Evolutionary conservation across 2,797 vertebrate species (phyloP).

Genomic region (Xenops minutus): DNA sequence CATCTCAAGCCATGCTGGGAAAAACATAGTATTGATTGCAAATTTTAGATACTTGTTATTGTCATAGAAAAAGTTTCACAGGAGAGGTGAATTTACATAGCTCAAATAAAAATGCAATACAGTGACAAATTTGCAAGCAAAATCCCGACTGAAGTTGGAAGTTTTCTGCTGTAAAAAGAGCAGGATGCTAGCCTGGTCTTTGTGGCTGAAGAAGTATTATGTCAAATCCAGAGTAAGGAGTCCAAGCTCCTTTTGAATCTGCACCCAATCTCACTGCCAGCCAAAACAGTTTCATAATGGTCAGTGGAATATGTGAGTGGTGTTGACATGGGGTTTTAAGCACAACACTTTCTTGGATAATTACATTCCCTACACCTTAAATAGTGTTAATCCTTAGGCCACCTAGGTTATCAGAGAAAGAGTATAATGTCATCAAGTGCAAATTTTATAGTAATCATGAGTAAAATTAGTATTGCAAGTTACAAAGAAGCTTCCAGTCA

Average conservation of each 20-base stretch:
- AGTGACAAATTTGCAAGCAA: background rate
- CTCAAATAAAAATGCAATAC: background rate
- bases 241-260: background rate
- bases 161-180: background rate
- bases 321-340: background rate
- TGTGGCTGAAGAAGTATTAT: background rate
- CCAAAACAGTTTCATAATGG: background rate
- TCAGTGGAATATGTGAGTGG: background rate
- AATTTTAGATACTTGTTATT: background rate
- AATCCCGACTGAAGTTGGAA: background rate
- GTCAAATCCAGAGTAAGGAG: background rate
- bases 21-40: background rate
- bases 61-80: background rate
- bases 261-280: background rate
- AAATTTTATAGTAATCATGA: background rate
- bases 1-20: background rate
- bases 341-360: background rate
- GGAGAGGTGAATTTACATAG: background rate
- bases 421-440: background rate
- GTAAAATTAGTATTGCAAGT: background rate
- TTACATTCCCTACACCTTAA: background rate
- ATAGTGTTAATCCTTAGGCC: background rate
- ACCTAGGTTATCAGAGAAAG: background rate
- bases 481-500: background rate
- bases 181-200: background rate